Conservation (phyloP, 2,113 vertebrate genomes). For the Caracal caracal region DNA sequence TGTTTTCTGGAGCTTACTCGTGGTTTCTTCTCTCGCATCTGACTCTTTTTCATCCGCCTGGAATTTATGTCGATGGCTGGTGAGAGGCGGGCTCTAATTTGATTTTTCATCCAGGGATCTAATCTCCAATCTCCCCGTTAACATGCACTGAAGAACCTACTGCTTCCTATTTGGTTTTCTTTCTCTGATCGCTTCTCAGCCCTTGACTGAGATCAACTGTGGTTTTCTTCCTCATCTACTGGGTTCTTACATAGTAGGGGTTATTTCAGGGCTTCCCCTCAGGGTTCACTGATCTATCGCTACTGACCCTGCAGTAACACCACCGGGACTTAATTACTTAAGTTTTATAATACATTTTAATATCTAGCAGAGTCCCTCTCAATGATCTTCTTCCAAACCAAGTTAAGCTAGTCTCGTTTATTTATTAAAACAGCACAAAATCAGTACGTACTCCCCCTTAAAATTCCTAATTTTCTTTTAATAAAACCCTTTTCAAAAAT, state of each 20-base stretch:
- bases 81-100: not conserved
- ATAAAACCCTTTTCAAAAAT: too few relatives aligned
- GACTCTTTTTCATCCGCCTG: slow-evolving; percentile 44
- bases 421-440: slow-evolving; percentile 36
- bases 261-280: slow-evolving; percentile 25
- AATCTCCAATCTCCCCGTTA: slow-evolving; percentile 26
- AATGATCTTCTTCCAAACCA: slow-evolving; percentile 1
- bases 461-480: slow-evolving; percentile 22
- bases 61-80: slow-evolving; percentile 27
- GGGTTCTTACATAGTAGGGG: not conserved
- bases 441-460: not conserved
- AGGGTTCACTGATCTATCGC: not conserved
- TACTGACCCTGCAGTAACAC: slow-evolving; percentile 12
- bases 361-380: not conserved
- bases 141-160: slow-evolving; percentile 41
- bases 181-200: not conserved
- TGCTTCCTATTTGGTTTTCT: slow-evolving; percentile 51
- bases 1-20: not conserved
- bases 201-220: not conserved
- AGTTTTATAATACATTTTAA: slow-evolving; percentile 50
- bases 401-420: slow-evolving; percentile 8
- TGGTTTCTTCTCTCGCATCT: not conserved
- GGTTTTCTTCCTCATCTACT: not conserved
- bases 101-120: slow-evolving; percentile 31
- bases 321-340: slow-evolving; percentile 4